Evolutionary conservation across 64 coral and sea anemone genomes (phyloP).

Genomic region (Exaiptasia diaphana): DNA sequence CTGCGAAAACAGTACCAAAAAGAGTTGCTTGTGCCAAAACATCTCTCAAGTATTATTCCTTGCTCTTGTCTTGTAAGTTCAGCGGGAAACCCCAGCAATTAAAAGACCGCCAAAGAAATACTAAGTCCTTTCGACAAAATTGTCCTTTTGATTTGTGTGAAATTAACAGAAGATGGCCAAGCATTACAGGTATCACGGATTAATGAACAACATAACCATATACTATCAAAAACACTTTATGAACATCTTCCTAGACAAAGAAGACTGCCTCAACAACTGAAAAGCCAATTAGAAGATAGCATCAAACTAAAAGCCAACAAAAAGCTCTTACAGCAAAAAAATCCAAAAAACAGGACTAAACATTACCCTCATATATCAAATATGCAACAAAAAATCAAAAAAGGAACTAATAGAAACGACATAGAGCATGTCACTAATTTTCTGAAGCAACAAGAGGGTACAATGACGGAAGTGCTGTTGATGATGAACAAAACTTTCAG

Average conservation of each 20-base stretch:
- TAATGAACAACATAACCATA: constrained; percentile 17
- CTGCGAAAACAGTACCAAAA: constrained; percentile 21
- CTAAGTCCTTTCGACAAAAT: constrained; percentile 45
- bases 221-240: constrained; percentile 10
- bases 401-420: constrained; percentile 26
- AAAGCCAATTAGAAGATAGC: constrained; percentile 32
- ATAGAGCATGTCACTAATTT: constrained; percentile 20
- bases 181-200: constrained; percentile 8
- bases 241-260: constrained; percentile 7
- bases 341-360: constrained; percentile 10
- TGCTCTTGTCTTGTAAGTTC: constrained; percentile 14
- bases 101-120: constrained; percentile 15
- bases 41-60: constrained; percentile 16
- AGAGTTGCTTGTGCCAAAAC: constrained; percentile 14
- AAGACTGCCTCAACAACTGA: background rate
- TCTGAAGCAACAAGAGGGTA: constrained; percentile 1
- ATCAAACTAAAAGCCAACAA: constrained; percentile 26
- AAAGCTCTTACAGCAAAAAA: constrained; percentile 17
- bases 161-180: constrained; percentile 8
- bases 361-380: constrained; percentile 56
- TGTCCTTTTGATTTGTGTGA: constrained; percentile 46
- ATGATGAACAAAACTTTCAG: constrained; percentile 66
- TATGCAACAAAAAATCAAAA: constrained; percentile 36
- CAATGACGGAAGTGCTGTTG: constrained; percentile 22
- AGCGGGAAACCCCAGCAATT: background rate